phyloP scores from a whole-genome alignment of 92 coral and sea anemone species.

The Hydrozoanthus gracilis region DNA sequence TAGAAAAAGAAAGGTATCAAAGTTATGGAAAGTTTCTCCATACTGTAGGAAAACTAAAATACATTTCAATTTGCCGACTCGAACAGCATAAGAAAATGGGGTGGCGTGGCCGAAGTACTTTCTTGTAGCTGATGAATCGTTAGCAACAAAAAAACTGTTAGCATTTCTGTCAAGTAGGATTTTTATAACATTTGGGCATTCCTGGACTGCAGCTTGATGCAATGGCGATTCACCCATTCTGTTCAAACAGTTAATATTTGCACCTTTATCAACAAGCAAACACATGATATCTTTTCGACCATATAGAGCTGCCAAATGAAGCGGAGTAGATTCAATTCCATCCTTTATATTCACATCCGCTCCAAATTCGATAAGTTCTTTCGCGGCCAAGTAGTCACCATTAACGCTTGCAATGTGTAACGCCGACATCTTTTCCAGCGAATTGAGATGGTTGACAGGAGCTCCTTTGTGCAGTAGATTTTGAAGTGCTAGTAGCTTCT shows the following conservation, averaged over 20 bases:
- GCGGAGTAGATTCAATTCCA: conserved; percentile 39
- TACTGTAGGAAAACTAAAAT: conserved; percentile 47
- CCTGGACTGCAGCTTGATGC: conserved; percentile 54
- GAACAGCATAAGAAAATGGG: conserved; percentile 50
- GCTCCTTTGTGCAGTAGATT: conserved; percentile 56
- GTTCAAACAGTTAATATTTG: conserved; percentile 46
- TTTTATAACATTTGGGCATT: conserved; percentile 34
- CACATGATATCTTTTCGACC: neutral
- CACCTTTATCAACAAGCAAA: conserved; percentile 51
- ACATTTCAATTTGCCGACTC: conserved; percentile 42
- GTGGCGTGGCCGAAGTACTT: conserved; percentile 6
- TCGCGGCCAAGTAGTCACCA: conserved; percentile 47
- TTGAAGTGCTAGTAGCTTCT: conserved; percentile 48
- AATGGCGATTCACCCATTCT: conserved; percentile 42
- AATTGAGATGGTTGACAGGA: conserved; percentile 28
- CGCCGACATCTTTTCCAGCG: conserved; percentile 32
- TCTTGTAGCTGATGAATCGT: neutral
- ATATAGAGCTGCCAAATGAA: conserved; percentile 45
- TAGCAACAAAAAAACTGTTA: conserved; percentile 12
- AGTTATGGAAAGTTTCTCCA: conserved; percentile 53
- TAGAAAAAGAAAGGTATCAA: conserved; percentile 12
- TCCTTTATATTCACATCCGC: conserved; percentile 47
- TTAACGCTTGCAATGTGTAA: conserved; percentile 54
- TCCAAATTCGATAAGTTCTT: conserved; percentile 49
- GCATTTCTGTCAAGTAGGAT: conserved; percentile 52